Evolutionary conservation across 2,113 vertebrate genomes (phyloP).

Genomic region (Copsychus sechellarum): DNA sequence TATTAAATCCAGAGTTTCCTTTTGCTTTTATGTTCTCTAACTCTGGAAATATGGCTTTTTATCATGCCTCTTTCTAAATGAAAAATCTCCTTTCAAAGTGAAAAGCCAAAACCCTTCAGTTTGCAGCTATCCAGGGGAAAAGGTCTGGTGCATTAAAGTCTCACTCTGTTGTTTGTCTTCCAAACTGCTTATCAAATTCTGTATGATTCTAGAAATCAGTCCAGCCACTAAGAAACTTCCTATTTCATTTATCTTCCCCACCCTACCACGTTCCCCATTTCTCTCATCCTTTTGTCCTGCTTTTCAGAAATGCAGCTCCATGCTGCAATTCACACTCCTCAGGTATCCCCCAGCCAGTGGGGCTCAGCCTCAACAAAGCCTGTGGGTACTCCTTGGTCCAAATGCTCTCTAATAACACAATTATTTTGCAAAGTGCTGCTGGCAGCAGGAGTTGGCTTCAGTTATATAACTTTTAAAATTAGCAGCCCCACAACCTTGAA

Average conservation of each 20-base stretch:
- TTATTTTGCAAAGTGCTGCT: not conserved
- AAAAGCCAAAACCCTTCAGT: not conserved
- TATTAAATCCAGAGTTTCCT: not conserved
- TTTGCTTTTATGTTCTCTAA: not conserved
- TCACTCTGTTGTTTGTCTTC: not conserved
- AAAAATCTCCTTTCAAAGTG: slow-evolving; percentile 1
- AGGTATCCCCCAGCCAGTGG: not conserved
- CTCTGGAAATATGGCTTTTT: not conserved
- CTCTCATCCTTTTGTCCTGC: not conserved
- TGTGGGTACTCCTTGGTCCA: not conserved
- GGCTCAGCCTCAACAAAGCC: not conserved
- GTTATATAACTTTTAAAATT: not conserved
- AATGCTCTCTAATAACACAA: not conserved
- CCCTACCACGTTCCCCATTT: not conserved
- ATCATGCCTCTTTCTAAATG: not conserved
- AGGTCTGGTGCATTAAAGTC: not conserved
- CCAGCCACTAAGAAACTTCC: not conserved
- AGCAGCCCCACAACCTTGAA: not conserved
- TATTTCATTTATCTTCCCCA: not conserved
- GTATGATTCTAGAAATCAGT: not conserved
- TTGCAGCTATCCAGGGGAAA: not conserved
- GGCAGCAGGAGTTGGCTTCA: not conserved
- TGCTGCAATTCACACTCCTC: fast-evolving
- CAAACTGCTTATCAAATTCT: not conserved
- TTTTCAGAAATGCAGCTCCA: not conserved